Conservation (phyloP, 2,113 vertebrate genomes). For the Trichechus manatus region DNA sequence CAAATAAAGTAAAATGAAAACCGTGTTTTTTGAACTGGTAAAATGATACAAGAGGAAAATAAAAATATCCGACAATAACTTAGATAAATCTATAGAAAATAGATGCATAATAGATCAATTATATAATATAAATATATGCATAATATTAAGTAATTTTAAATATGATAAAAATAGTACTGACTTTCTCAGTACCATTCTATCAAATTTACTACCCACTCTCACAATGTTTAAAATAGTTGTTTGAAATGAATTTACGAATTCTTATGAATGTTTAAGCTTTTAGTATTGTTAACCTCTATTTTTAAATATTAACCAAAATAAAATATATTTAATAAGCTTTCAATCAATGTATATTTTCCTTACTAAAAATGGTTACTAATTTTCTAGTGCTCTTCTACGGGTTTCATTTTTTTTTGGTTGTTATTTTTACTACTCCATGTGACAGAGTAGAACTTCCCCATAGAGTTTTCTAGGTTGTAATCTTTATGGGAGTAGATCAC, state of each 20-base stretch:
- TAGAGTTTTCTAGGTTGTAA: too few species aligned
- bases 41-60: neutral
- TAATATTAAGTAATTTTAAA: neutral
- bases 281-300: neutral
- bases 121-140: neutral
- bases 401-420: too few species aligned
- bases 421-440: too few species aligned
- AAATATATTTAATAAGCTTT: neutral
- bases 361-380: neutral
- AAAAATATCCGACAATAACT: neutral
- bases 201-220: neutral
- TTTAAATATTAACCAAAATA: neutral
- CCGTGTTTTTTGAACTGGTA: neutral
- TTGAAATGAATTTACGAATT: neutral
- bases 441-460: too few species aligned
- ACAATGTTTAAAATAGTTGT: neutral
- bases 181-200: neutral
- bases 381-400: neutral
- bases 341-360: neutral
- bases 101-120: neutral
- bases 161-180: neutral
- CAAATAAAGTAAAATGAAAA: neutral
- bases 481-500: too few species aligned
- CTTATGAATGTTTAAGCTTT: neutral
- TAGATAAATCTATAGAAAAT: neutral